Evolutionary conservation across 2,113 vertebrate species (phyloP).

Genomic region (Salminus brasiliensis): DNA sequence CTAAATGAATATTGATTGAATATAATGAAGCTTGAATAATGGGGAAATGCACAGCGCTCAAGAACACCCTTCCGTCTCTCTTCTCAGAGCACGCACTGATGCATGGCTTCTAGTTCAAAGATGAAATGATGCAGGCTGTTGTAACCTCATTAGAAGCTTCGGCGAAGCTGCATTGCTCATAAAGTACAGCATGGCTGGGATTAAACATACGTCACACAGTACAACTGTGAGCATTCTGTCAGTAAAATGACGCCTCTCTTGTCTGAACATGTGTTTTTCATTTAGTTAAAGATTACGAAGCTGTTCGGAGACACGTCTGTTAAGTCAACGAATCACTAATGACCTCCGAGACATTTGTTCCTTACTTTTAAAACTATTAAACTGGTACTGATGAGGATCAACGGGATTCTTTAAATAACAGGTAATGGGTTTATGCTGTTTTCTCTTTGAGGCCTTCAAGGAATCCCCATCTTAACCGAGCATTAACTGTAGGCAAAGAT

Average conservation of each 20-base stretch:
- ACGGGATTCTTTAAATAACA: background rate
- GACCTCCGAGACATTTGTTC: background rate
- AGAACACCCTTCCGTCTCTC: slow-evolving; percentile 35
- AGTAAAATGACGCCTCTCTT: slow-evolving; percentile 2
- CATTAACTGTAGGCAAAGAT: slow-evolving; percentile 27
- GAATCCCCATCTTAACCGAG: slow-evolving; percentile 37
- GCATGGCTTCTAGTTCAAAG: slow-evolving; percentile 47
- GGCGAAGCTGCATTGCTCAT: slow-evolving; percentile 18
- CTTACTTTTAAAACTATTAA: background rate
- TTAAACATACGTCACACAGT: slow-evolving; percentile 1
- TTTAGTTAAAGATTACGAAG: background rate
- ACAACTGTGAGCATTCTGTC: background rate
- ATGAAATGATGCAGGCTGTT: slow-evolving; percentile 46
- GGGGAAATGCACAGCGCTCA: slow-evolving; percentile 41
- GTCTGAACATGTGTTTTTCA: background rate
- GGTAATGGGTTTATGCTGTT: slow-evolving; percentile 20
- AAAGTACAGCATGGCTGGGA: slow-evolving; percentile 45
- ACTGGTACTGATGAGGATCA: background rate
- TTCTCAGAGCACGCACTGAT: slow-evolving; percentile 48
- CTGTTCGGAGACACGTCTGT: background rate
- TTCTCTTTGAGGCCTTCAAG: slow-evolving; percentile 23
- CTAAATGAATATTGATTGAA: slow-evolving; percentile 60
- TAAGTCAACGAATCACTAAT: slow-evolving; percentile 6
- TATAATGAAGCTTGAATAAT: slow-evolving; percentile 64
- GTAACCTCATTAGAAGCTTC: slow-evolving; percentile 22